Base-by-base conservation (phyloP, 2,113 vertebrate genomes). In the Microcebus lehilahytsara region DNA sequence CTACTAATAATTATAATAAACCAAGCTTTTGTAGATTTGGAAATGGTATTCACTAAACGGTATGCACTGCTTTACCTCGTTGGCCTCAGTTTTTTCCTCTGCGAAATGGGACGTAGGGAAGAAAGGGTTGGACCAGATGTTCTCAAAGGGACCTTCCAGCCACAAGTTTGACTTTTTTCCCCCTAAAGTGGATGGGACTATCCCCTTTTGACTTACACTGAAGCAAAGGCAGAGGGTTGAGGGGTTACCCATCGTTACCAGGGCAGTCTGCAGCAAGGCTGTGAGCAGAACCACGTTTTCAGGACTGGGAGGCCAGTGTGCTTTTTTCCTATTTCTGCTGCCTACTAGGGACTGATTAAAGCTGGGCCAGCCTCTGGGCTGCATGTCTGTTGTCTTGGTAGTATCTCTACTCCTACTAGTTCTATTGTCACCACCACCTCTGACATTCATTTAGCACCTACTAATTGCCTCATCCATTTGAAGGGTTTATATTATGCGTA, bases 221-320 rank as follows among this genome's bases (percentile, higher is more conserved):
- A 67, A 51, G 27, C 53, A 20, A 64, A n/a, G 34, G 42, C 62
- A 84, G 80, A 49, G 34, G 42, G 46, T n/a, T 64, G 42, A 34
- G 10, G 12, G 12, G 0, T 30, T 56, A 58, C 49, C 27, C 80
- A 25, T 0, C 8, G 34, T 42, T 22, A 40, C 67, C 20, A 78
- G 23, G 5, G 3, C 6, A 51, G 22, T 30, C 53, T 78, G 7
- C 77, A 30, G 16, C 40, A 46, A 51, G 85, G 51, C 40, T 1
- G 1, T 53, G n/a, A 56, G 42, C 4, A 2, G 42, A 71, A 30
- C 4, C 3, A 19, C 0, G 1, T 42, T 62, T 30, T 78, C 32
- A 20, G 27, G 60, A 32, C 42, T n/a, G 42, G 27, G 77, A 40
- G 27, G 20, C 10, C 60, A 5, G 12, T 66, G 60, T 67, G 19